These are phyloP conservation scores for Cebidichthys violaceus DNA, from an alignment of 2,113 vertebrate species.

Conservation along the genomic window DNA sequence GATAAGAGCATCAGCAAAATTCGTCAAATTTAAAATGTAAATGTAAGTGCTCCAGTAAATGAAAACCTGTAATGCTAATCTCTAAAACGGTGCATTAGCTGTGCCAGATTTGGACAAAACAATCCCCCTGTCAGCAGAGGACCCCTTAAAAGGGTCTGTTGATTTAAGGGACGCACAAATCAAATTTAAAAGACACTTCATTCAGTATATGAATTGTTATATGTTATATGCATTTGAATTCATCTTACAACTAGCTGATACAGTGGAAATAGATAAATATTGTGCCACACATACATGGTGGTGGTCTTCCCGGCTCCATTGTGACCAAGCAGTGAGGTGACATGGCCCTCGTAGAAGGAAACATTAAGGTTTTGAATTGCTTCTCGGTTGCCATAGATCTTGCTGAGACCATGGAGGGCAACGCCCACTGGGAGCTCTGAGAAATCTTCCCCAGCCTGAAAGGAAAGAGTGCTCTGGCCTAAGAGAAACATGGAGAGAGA, in stretches of 20 bases:
- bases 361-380: constrained; percentile 93
- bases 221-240: constrained; percentile 23
- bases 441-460: constrained; percentile 86
- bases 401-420: constrained; percentile 90
- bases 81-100: constrained; percentile 49
- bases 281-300: constrained; percentile 90
- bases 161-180: constrained; percentile 67
- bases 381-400: constrained; percentile 88
- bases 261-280: neutral
- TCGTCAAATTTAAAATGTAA: constrained; percentile 72
- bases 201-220: constrained; percentile 31
- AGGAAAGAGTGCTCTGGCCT: constrained; percentile 72
- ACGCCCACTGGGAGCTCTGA: constrained; percentile 89
- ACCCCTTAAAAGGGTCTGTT: constrained; percentile 40
- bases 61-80: constrained; percentile 57
- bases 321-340: constrained; percentile 94
- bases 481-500: constrained; percentile 47
- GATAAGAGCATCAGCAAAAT: constrained; percentile 59
- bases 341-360: constrained; percentile 94
- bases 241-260: constrained; percentile 29
- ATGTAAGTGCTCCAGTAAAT: constrained; percentile 65
- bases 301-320: constrained; percentile 98
- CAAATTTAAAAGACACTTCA: constrained; percentile 43
- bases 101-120: constrained; percentile 71
- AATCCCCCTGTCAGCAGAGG: constrained; percentile 69